Evolutionary conservation across 2,888 invertebrate genomes (phyloP).

Genomic region (Anagyrus pseudococci): DNA sequence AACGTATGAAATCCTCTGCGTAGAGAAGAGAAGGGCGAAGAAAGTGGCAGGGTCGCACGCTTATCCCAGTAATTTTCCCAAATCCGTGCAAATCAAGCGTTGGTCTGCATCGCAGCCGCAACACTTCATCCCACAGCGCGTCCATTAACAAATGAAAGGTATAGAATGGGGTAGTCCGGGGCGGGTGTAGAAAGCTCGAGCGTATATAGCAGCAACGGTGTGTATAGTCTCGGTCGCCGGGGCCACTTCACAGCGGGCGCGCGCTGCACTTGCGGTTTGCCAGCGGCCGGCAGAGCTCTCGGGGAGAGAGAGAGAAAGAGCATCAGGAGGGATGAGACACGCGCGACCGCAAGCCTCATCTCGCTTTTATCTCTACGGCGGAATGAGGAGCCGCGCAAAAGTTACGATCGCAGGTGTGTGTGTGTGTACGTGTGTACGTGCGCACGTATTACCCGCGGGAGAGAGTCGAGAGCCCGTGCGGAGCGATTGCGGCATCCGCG

Average conservation of each 20-base stretch:
- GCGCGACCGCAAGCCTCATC: constrained; percentile 18
- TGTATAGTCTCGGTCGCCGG: neutral
- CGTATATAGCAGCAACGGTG: too few relatives aligned
- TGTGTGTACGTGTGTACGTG: constrained; percentile 1
- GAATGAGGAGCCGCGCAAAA: neutral
- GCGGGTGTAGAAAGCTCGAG: too few relatives aligned
- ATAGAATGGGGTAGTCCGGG: too few relatives aligned
- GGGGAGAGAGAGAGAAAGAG: too few relatives aligned
- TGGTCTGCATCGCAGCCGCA: constrained; percentile 26
- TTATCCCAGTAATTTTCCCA: constrained; percentile 19
- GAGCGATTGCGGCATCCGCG: too few relatives aligned
- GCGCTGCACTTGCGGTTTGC: constrained; percentile 33
- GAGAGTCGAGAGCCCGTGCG: too few relatives aligned
- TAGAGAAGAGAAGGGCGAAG: neutral
- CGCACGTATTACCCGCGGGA: neutral
- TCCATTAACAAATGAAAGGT: constrained; percentile 35
- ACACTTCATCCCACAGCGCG: constrained; percentile 21
- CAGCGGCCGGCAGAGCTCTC: neutral
- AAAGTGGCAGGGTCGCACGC: too few relatives aligned
- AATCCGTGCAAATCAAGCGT: constrained; percentile 41
- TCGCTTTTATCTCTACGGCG: neutral
- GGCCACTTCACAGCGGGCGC: constrained; percentile 14
- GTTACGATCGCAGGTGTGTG: neutral
- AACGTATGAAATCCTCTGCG: neutral
- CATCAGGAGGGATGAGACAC: neutral